Evolutionary conservation across 2,113 vertebrate genomes (phyloP).

Genomic region (Murina feae): DNA sequence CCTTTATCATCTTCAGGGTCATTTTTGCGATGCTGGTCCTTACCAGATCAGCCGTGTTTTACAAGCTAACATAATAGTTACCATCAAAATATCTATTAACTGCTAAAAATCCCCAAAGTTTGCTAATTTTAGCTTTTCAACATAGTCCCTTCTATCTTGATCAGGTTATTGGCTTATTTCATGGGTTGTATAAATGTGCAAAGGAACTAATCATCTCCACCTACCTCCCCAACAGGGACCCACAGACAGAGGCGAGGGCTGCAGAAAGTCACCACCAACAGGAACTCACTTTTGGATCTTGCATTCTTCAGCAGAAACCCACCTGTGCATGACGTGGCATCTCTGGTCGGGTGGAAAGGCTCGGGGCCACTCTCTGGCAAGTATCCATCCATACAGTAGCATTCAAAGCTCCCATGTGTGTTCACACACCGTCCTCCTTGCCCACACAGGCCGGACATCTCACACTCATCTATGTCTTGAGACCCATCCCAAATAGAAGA

Average conservation of each 20-base stretch:
- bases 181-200: background rate
- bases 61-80: background rate
- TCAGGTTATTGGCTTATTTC: background rate
- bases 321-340: conserved; percentile 85
- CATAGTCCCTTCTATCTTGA: background rate
- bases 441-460: conserved; percentile 81
- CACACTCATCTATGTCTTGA: conserved; percentile 91
- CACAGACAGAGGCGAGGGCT: background rate
- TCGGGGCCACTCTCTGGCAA: conserved; percentile 77
- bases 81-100: background rate
- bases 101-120: background rate
- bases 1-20: background rate
- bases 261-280: background rate
- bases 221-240: background rate
- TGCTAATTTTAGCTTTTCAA: background rate
- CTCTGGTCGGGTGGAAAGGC: conserved; percentile 81
- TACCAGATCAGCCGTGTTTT: background rate
- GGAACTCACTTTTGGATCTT: background rate
- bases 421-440: conserved; percentile 86
- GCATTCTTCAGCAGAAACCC: background rate
- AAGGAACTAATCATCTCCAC: background rate
- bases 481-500: background rate
- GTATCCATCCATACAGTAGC: conserved; percentile 88
- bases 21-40: background rate
- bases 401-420: conserved; percentile 86